A percentile compares a stretch with the other conserved stretches of the same genome.
Conservation (phyloP, 2,113 vertebrate genomes). For the Xiphophorus hellerii region DNA sequence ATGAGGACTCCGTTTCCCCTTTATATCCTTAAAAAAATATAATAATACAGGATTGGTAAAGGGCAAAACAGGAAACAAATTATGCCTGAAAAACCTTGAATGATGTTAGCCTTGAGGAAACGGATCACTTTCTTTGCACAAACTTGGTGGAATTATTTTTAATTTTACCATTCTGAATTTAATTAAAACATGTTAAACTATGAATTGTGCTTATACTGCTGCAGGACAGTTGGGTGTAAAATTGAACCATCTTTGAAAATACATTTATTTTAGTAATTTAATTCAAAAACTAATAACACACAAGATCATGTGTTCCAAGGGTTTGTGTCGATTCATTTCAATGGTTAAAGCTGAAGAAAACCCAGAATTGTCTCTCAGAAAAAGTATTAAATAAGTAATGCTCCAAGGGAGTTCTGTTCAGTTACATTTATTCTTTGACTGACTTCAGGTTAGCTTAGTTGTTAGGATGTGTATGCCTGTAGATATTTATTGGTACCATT, state of each 20-base stretch:
- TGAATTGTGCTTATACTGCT: neutral
- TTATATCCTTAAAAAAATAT: slow-evolving; percentile 84
- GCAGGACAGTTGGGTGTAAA: neutral
- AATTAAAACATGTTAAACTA: neutral
- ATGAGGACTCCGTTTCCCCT: slow-evolving; percentile 88
- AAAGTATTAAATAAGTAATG: too few relatives aligned
- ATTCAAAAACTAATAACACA: neutral
- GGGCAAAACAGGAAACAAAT: neutral
- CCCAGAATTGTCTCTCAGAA: too few relatives aligned
- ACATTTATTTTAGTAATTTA: too few relatives aligned
- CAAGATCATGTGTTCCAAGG: neutral
- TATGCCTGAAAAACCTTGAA: neutral
- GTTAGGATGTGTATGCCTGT: too few relatives aligned
- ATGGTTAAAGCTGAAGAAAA: neutral
- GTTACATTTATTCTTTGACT: too few relatives aligned
- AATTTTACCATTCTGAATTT: too few relatives aligned
- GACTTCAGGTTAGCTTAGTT: too few relatives aligned
- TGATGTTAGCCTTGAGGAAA: neutral
- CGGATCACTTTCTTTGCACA: neutral
- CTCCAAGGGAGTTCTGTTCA: too few relatives aligned
- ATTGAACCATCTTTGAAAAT: neutral
- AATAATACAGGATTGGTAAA: slow-evolving; percentile 18
- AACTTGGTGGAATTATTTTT: too few relatives aligned
- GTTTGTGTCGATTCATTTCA: neutral
- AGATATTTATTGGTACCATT: too few relatives aligned